Base-by-base conservation (phyloP, 2,888 invertebrate genomes). In the Graphium colonna region DNA sequence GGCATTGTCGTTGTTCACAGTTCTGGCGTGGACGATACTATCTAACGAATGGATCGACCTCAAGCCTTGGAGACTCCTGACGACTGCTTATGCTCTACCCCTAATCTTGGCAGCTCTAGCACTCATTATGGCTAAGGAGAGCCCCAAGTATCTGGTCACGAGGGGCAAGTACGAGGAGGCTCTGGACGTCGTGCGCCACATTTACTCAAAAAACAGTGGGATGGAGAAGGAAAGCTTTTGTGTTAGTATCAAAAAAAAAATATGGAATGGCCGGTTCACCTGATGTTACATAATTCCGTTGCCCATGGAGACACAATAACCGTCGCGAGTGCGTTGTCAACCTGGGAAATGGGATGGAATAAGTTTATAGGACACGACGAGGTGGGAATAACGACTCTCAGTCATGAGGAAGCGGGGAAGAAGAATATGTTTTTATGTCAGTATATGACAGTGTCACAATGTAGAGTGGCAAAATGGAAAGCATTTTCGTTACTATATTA, bases 121-220 rank as follows among this genome's bases (percentile, higher is more conserved):
- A 60, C 58, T 81, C 53, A 59, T 73, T 0, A 58, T 62, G 12
- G 74, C 92, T 10, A 94, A 95, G 0, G 96, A 96, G 77, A 96
- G 95, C 68, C 96, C 96, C 0, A 95, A 95, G 75, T 96, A 93
- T 75, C 84, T 94, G 41, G 83, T 94, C 55, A 90, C 93, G 0
- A 92, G 91, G 62, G 92, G 93, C 0, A 87, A 90, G 55, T 79
- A 87, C 1, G 80, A 90, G 0, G 87, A 91, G 54, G 94, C 95
- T 0, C 65, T 95, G 55, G 71, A 72, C 0, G 74, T 87, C 1
- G 57, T 88, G 47, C 69, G 56, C 49, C 73, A 67, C 16, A 74
- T 89, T 1, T 86, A 80, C 56, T 56, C 75, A 1, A 60, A 61
- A 0, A 89, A 89, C 47, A 80, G 68, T 3, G 79, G 84, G 0